Evolutionary conservation across 2,797 vertebrate species (phyloP).

Genomic region (Macropus fuliginosus): DNA sequence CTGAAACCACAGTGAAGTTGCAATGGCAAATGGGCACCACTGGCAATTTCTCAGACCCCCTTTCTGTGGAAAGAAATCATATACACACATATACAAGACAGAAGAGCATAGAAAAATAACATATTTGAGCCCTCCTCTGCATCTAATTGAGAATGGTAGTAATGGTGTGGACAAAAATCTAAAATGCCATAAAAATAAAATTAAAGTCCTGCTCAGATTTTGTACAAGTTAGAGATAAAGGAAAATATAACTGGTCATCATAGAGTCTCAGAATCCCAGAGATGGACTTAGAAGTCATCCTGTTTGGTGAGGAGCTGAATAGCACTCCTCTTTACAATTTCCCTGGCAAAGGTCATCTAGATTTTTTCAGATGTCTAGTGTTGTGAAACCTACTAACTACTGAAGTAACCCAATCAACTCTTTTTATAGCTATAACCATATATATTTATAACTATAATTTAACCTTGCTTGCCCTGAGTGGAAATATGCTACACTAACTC

Average conservation of each 20-base stretch:
- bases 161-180: neutral
- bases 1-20: neutral
- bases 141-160: neutral
- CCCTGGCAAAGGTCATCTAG: neutral
- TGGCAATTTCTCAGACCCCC: neutral
- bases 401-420: neutral
- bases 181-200: neutral
- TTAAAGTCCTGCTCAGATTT: neutral
- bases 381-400: neutral
- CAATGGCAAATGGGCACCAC: neutral
- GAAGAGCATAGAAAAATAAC: neutral
- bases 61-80: neutral
- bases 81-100: neutral
- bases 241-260: neutral
- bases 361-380: neutral
- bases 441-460: too few relatives aligned
- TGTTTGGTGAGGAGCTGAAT: neutral
- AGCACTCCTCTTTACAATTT: neutral
- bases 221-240: neutral
- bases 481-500: neutral
- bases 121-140: neutral
- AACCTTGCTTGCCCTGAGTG: neutral
- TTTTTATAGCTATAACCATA: too few relatives aligned
- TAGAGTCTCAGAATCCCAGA: neutral
- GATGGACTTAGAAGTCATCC: neutral